A percentile compares a stretch with the other conserved stretches of the same genome.
Conservation (phyloP, 2,888 invertebrate genomes). For the Cephalotes varians region DNA sequence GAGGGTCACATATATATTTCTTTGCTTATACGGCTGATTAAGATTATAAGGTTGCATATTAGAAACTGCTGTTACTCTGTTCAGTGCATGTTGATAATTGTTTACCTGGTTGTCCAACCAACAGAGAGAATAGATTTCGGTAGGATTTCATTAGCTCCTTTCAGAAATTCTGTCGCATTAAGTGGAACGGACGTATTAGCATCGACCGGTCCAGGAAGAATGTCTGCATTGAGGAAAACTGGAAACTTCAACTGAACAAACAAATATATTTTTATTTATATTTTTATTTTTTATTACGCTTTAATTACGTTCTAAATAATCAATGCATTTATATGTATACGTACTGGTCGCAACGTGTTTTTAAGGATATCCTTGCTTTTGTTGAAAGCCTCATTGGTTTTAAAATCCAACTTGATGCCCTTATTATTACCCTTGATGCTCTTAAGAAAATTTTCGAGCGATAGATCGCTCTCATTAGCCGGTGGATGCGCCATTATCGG, state of each 20-base stretch:
- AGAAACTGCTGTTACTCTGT: constrained; percentile 21
- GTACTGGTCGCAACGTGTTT: constrained; percentile 83
- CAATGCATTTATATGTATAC: constrained; percentile 48
- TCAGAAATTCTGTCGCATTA: constrained; percentile 89
- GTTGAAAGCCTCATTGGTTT: constrained; percentile 91
- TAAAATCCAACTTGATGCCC: constrained; percentile 96
- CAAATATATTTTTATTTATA: constrained; percentile 42
- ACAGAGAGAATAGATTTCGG: constrained; percentile 91
- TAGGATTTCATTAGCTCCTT: constrained; percentile 87
- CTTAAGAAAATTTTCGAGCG: constrained; percentile 90
- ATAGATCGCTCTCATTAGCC: constrained; percentile 90
- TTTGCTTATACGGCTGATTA: constrained; percentile 48
- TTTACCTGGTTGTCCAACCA: constrained; percentile 93
- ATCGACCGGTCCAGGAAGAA: constrained; percentile 91
- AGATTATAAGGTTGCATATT: constrained; percentile 41
- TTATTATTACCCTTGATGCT: constrained; percentile 87
- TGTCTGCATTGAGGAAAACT: constrained; percentile 96
- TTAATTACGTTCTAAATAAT: constrained; percentile 20
- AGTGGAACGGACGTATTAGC: constrained; percentile 89
- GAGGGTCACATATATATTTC: constrained; percentile 34
- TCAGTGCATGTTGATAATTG: neutral
- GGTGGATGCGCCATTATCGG: constrained; percentile 97
- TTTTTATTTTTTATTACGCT: neutral
- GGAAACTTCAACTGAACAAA: constrained; percentile 89
- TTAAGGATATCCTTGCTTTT: constrained; percentile 87